Base-by-base conservation (phyloP, 1,140 invertebrate species). In the Chrysopa pallens region DNA sequence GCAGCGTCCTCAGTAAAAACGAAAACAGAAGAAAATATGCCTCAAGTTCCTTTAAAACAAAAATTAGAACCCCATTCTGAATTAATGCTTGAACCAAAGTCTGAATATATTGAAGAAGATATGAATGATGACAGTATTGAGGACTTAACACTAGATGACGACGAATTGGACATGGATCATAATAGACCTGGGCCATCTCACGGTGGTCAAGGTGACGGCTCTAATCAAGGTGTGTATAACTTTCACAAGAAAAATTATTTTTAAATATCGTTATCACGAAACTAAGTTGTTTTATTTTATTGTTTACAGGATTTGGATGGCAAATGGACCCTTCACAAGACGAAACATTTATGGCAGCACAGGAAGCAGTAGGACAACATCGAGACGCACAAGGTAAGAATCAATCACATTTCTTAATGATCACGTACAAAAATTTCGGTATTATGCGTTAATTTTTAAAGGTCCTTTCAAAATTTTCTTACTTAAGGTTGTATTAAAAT, bases 61-160 rank as follows among this genome's bases (percentile, higher is more conserved):
- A 60, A 61, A 51, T 40, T 61, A 54, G 61, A 63, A 58, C 57
- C 57, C 40, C 58, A 61, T 51, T 54, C 59, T 50, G 68, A 70
- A 60, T 57, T 69, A 58, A 66, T 78, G 57, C 69, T 80, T 51
- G 76, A 80, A 66, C 78, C 78, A 60, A 81, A 81, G 67, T 72
- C 74, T 66, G 78, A 81, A 66, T 80, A 78, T 62, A 62, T 76
- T 49, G 78, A 84, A 51, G 77, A 80, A 47, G 57, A 61, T 38
- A 59, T 61, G 52, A 71, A 75, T 44, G 75, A 84, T 50, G 81
- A 83, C 55, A 77, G 76, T 56, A 80, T 84, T 52, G 82, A 87
- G 64, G 81, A 85, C 61, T 69, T 84, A 60, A 84, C 80, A 47
- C 81, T 85, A 52, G 81, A 85, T 56, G 73, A 73, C 48, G 68